These are phyloP conservation scores for Drosophila stalkeri DNA, from an alignment of 2,888 invertebrate genomes.

Conservation along the genomic window DNA sequence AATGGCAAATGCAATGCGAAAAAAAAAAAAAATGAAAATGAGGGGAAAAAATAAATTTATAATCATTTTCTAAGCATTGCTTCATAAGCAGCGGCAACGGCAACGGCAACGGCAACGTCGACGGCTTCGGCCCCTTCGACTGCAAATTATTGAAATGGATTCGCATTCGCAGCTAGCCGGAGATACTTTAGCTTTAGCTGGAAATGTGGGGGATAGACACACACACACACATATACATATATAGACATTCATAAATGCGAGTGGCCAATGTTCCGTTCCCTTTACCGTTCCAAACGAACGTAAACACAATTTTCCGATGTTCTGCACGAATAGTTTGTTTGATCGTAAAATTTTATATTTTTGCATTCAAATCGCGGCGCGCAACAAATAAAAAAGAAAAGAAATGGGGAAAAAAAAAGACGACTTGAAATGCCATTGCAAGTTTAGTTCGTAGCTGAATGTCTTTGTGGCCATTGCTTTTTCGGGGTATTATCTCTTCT, in stretches of 20 bases:
- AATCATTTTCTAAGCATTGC: conserved; percentile 74
- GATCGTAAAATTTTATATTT: conserved; percentile 78
- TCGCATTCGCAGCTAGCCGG: conserved; percentile 46
- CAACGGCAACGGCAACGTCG: conserved; percentile 12
- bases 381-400: conserved; percentile 43
- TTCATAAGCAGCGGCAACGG: conserved; percentile 20
- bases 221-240: neutral
- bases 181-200: conserved; percentile 26
- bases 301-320: conserved; percentile 78
- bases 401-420: conserved; percentile 31
- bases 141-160: conserved; percentile 78
- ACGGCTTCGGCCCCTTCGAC: conserved; percentile 56
- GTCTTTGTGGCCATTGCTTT: conserved; percentile 30
- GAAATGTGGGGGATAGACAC: conserved; percentile 7
- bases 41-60: conserved; percentile 62
- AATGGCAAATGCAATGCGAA: conserved; percentile 58
- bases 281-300: conserved; percentile 63
- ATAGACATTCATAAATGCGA: conserved; percentile 34
- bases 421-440: conserved; percentile 59
- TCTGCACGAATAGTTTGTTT: conserved; percentile 81
- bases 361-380: conserved; percentile 72
- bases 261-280: conserved; percentile 59
- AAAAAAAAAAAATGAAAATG: conserved; percentile 31
- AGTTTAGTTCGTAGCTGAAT: conserved; percentile 37
- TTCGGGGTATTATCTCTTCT: conserved; percentile 8